A percentile compares a stretch with the other conserved stretches of the same genome.
phyloP scores from a whole-genome alignment of 2,888 invertebrate species.

The Yponomeuta sedellus region DNA sequence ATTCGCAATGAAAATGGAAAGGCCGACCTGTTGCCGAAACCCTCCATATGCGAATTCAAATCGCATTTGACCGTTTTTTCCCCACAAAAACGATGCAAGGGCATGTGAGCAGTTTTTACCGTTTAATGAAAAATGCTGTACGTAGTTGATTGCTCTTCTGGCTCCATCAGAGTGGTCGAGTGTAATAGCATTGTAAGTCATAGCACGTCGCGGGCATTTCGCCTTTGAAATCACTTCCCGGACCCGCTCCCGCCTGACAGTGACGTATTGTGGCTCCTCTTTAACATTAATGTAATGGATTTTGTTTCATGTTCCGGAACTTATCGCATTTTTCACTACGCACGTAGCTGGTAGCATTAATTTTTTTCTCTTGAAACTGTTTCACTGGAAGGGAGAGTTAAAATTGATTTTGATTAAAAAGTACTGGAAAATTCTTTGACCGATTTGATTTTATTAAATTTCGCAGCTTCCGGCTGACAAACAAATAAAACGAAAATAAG shows the following conservation, averaged over 20 bases:
- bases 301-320: conserved; percentile 65
- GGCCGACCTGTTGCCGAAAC: no score
- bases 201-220: conserved; percentile 65
- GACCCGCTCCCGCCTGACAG: conserved; percentile 57
- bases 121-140: not conserved
- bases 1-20: no score
- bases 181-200: conserved; percentile 42
- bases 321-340: conserved; percentile 53
- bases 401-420: not conserved
- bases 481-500: not conserved
- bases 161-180: conserved; percentile 3
- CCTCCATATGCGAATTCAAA: no score
- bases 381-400: not conserved
- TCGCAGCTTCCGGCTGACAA: no score
- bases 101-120: no score
- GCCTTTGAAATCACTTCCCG: conserved; percentile 71
- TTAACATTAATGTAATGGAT: conserved; percentile 72
- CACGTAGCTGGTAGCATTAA: conserved; percentile 10
- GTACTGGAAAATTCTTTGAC: not conserved
- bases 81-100: no score
- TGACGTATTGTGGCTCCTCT: conserved; percentile 71
- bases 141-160: conserved; percentile 3
- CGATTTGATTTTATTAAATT: no score
- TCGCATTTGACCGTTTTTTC: no score
- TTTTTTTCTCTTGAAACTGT: not conserved